Percentiles rank a stretch among this genome's conserved stretches.
Evolutionary conservation across 92 coral and sea anemone genomes (phyloP).

Genomic region (Actinostola sp.): DNA sequence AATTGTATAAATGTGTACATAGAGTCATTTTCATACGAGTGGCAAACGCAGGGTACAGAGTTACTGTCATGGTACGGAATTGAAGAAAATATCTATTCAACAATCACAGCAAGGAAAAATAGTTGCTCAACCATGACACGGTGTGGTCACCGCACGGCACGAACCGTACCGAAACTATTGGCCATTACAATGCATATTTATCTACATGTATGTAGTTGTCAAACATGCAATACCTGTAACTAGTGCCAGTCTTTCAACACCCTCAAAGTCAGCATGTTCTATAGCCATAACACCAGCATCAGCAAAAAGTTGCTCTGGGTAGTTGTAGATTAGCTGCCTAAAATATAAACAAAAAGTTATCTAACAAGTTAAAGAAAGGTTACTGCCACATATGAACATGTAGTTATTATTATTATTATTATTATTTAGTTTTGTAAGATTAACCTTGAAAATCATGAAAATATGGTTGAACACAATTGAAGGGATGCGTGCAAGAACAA

Average conservation of each 20-base stretch:
- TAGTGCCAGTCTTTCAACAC: constrained; percentile 91
- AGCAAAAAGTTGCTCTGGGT: constrained; percentile 97
- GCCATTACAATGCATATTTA: too few relatives aligned
- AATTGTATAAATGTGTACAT: too few relatives aligned
- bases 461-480: not conserved
- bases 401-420: not conserved
- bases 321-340: constrained; percentile 94
- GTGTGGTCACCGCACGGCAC: too few relatives aligned
- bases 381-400: not conserved
- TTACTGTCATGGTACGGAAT: not conserved
- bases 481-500: too few relatives aligned
- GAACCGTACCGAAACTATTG: too few relatives aligned
- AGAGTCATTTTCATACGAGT: too few relatives aligned
- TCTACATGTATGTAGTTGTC: not conserved
- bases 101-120: not conserved
- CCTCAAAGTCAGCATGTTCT: constrained; percentile 98
- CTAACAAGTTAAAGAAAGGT: not conserved
- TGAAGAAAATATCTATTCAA: not conserved
- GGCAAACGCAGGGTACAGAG: not conserved
- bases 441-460: too few relatives aligned
- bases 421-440: not conserved
- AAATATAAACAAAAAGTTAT: not conserved
- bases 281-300: constrained; percentile 99
- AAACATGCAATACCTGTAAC: too few relatives aligned
- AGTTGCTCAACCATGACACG: not conserved